These are phyloP conservation scores for Physocephala rufipes DNA, from an alignment of 2,888 invertebrate species.

Conservation along the genomic window DNA sequence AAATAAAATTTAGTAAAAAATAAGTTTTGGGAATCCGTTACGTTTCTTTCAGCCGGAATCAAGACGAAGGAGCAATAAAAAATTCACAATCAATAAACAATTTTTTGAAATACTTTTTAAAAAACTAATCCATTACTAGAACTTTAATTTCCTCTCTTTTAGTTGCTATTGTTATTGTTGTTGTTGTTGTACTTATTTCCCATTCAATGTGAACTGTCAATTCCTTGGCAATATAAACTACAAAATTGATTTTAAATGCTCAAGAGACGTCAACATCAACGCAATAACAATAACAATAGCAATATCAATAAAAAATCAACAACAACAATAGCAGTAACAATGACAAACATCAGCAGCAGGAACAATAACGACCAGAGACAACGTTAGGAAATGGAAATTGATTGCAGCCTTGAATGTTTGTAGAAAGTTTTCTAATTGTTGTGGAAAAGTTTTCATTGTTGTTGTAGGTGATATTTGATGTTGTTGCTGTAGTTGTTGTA, in stretches of 20 bases:
- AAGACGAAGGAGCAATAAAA: too few species aligned
- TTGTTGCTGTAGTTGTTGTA: too few species aligned
- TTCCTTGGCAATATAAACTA: background rate
- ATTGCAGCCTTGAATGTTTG: constrained; percentile 49
- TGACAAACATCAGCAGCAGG: background rate
- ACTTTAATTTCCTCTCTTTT: too few species aligned
- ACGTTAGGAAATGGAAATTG: constrained; percentile 46
- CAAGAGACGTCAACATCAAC: too few species aligned
- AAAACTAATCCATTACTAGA: too few species aligned
- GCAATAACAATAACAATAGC: background rate
- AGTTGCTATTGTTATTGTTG: constrained; percentile 3
- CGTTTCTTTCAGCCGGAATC: too few species aligned
- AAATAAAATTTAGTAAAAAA: too few species aligned
- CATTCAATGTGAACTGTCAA: constrained; percentile 2
- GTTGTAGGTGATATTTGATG: constrained; percentile 19
- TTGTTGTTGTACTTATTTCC: background rate
- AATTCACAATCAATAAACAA: background rate
- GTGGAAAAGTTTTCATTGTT: constrained; percentile 22
- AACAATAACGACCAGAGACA: constrained; percentile 2
- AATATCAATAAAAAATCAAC: too few species aligned
- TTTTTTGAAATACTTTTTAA: background rate
- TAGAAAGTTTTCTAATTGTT: constrained; percentile 49
- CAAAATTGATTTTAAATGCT: background rate
- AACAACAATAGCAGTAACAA: background rate
- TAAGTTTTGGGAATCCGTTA: too few species aligned